These are phyloP conservation scores for Ectobius pallidus DNA, from an alignment of 2,888 invertebrate genomes.

Conservation along the genomic window DNA sequence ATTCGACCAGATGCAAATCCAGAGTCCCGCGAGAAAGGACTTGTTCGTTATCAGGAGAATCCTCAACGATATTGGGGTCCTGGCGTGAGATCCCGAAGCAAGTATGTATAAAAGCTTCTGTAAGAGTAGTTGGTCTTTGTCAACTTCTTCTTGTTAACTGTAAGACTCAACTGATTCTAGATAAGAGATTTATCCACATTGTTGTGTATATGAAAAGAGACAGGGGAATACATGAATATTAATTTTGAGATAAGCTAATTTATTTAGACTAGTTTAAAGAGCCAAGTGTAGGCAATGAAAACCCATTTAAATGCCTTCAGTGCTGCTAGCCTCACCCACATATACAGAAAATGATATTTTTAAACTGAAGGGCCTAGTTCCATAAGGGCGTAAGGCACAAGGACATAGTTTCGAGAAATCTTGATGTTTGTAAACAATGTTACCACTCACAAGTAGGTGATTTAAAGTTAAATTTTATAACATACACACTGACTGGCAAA, in stretches of 20 bases:
- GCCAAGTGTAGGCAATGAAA: neutral
- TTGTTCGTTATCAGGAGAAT: slow-evolving; percentile 85
- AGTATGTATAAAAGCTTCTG: slow-evolving; percentile 60
- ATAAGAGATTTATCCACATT: too few species aligned
- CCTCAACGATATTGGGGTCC: slow-evolving; percentile 92
- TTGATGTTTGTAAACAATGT: too few species aligned
- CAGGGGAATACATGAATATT: neutral
- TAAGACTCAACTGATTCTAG: too few species aligned
- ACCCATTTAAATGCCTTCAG: too few species aligned
- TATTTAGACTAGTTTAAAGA: neutral
- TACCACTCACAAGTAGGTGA: too few species aligned
- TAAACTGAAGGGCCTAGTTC: too few species aligned
- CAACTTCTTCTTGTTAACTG: neutral
- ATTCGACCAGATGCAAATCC: slow-evolving; percentile 80
- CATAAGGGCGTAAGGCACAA: too few species aligned
- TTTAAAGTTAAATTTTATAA: too few species aligned
- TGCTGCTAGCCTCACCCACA: too few species aligned
- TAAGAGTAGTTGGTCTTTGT: neutral
- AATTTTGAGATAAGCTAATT: neutral
- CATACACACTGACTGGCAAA: too few species aligned
- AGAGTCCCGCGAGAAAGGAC: slow-evolving; percentile 70
- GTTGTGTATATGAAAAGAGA: neutral
- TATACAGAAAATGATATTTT: too few species aligned
- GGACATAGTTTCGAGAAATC: too few species aligned
- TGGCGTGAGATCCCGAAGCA: slow-evolving; percentile 77